Conservation (phyloP, 1,140 invertebrate genomes). For the Psilanteris sp. region DNA sequence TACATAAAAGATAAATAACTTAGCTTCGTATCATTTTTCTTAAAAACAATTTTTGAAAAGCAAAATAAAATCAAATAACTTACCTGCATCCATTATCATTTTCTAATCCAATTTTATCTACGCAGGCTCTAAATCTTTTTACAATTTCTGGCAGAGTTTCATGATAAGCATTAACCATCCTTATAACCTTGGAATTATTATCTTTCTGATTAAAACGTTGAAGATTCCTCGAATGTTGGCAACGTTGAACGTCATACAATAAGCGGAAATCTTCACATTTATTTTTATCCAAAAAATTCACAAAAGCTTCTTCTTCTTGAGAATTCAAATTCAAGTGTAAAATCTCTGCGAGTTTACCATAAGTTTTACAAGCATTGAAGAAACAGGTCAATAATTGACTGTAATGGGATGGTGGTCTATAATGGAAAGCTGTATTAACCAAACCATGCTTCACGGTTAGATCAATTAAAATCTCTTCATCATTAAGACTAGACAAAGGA, state of each 20-base stretch:
- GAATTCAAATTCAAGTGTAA: constrained; percentile 80
- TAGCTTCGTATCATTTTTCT: too few species aligned
- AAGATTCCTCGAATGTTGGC: constrained; percentile 75
- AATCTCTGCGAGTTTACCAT: constrained; percentile 80
- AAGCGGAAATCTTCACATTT: constrained; percentile 71
- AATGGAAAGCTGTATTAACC: constrained; percentile 82
- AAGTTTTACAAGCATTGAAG: constrained; percentile 75
- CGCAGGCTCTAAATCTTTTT: constrained; percentile 62
- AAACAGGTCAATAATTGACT: constrained; percentile 70
- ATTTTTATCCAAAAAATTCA: constrained; percentile 79
- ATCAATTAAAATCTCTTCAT: constrained; percentile 77
- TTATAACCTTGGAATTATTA: constrained; percentile 49
- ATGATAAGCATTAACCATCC: constrained; percentile 71
- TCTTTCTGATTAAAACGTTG: too few species aligned
- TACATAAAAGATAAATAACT: too few species aligned
- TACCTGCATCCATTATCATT: not conserved
- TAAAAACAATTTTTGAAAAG: too few species aligned
- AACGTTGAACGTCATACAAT: constrained; percentile 76
- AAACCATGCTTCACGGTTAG: constrained; percentile 82
- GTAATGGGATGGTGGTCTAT: constrained; percentile 76
- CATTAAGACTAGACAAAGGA: constrained; percentile 79
- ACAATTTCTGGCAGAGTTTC: constrained; percentile 72
- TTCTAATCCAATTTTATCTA: constrained; percentile 14
- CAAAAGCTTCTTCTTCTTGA: constrained; percentile 81
- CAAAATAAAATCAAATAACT: not conserved